phyloP scores from a whole-genome alignment of 2,113 vertebrate genomes.

The Laterallus jamaicensis region DNA sequence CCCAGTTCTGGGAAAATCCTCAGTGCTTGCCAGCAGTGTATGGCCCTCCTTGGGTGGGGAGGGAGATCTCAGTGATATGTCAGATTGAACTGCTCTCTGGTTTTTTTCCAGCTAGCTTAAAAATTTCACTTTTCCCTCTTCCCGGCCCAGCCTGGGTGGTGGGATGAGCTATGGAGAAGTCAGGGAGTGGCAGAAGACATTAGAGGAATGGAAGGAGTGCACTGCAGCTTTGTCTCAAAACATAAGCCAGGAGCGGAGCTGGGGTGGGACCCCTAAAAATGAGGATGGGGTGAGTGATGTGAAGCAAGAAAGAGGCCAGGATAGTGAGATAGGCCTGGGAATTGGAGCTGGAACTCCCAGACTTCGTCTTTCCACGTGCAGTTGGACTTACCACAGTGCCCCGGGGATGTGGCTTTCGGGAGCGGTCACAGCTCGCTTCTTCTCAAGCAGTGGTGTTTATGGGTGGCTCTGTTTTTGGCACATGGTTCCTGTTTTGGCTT shows the following conservation, averaged over 20 bases:
- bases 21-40: neutral
- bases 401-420: neutral
- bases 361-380: neutral
- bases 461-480: conserved; percentile 15
- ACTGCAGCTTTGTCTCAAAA: neutral
- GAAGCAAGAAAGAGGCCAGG: neutral
- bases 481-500: neutral
- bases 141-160: neutral
- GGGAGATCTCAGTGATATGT: neutral
- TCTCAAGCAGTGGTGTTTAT: neutral
- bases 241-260: neutral
- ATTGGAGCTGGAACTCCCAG: neutral
- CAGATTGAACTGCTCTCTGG: neutral
- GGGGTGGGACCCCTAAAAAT: neutral
- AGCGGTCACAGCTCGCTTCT: neutral
- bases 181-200: neutral
- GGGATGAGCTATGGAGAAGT: neutral
- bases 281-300: neutral
- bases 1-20: neutral
- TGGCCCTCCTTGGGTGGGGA: neutral
- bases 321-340: neutral
- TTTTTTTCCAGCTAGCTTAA: neutral
- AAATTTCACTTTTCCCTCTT: neutral
- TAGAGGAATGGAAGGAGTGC: neutral
- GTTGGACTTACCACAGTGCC: neutral